Percentiles rank a stretch among this genome's conserved stretches.
These are phyloP conservation scores for Pomatostomus ruficeps DNA, from an alignment of 2,113 vertebrate species.

Conservation along the genomic window DNA sequence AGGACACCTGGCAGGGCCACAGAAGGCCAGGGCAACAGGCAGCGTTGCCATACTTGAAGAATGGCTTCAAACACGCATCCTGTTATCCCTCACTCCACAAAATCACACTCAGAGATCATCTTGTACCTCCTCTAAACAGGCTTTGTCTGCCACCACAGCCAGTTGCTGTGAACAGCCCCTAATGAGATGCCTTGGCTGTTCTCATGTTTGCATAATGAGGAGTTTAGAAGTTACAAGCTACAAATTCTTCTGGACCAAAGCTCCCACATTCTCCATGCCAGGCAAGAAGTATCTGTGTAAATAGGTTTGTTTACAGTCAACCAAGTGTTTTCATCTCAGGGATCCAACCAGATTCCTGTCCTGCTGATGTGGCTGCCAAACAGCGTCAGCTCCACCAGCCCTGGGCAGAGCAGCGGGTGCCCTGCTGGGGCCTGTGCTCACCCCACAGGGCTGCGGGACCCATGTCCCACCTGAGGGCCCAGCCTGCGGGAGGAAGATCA, in stretches of 20 bases:
- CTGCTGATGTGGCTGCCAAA: neutral
- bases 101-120: neutral
- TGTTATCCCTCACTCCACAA: neutral
- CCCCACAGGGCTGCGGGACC: neutral
- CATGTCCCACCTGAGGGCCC: too few relatives aligned
- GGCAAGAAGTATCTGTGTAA: neutral
- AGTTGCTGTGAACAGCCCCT: neutral
- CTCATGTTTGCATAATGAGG: neutral
- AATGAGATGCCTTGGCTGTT: neutral
- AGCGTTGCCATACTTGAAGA: neutral
- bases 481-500: neutral
- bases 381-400: neutral
- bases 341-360: neutral
- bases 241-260: neutral
- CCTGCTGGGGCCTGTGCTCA: neutral
- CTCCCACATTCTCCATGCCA: neutral
- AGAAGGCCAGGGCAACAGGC: neutral
- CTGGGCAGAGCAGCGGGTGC: rapidly evolving
- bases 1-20: neutral
- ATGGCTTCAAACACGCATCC: neutral
- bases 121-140: neutral
- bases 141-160: neutral
- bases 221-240: neutral
- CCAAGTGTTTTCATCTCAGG: neutral
- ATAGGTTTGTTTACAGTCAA: neutral